Percentiles rank a stretch among this genome's conserved stretches.
These are phyloP conservation scores for Sarcoramphus papa DNA, from an alignment of 2,797 vertebrate genomes.

Conservation along the genomic window DNA sequence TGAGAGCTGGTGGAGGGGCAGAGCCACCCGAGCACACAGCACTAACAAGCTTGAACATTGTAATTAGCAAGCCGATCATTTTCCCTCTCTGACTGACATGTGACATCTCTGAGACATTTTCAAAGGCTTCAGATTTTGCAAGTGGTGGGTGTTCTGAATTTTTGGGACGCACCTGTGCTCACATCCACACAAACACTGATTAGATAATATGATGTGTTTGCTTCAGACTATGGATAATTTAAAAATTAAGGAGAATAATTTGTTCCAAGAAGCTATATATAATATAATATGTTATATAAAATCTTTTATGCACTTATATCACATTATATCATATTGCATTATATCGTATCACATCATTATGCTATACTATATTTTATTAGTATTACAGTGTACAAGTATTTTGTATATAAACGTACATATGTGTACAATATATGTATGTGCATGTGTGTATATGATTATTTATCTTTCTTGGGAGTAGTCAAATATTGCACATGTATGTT, in stretches of 20 bases:
- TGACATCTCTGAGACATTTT: constrained; percentile 73
- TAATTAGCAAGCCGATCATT: constrained; percentile 78
- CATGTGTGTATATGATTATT: not conserved
- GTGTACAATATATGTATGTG: not conserved
- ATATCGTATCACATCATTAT: not conserved
- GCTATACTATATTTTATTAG: not conserved
- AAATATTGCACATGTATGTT: not conserved
- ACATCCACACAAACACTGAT: constrained; percentile 31
- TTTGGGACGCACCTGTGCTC: constrained; percentile 52
- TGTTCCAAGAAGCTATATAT: constrained; percentile 22
- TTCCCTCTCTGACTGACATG: constrained; percentile 75
- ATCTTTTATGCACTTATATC: not conserved
- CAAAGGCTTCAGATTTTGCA: constrained; percentile 65
- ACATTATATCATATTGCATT: not conserved
- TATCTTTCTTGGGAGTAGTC: not conserved
- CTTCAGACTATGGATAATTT: constrained; percentile 29
- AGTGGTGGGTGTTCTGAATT: constrained; percentile 68
- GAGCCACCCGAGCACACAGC: constrained; percentile 10
- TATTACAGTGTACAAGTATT: not conserved
- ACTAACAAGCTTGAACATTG: constrained; percentile 58
- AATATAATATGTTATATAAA: not conserved
- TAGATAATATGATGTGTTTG: constrained; percentile 24
- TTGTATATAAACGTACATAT: not conserved
- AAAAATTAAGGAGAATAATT: constrained; percentile 59
- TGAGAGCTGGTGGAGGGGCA: constrained; percentile 43